These are phyloP conservation scores for Epinotia bilunana DNA, from an alignment of 2,888 invertebrate species.

Conservation along the genomic window DNA sequence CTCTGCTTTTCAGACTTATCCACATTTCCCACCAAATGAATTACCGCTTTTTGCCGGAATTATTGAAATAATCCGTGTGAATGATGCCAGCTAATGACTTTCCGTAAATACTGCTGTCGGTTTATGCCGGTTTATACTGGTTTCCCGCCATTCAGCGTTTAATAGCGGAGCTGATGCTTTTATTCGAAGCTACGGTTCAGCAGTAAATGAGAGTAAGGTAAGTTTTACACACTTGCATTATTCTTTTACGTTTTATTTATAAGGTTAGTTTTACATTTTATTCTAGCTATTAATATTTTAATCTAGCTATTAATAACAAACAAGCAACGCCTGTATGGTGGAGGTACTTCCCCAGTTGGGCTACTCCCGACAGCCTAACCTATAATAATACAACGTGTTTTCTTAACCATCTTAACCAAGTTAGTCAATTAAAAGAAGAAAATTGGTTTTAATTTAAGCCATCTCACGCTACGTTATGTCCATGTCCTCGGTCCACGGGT, in stretches of 20 bases:
- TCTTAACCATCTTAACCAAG: too few species aligned
- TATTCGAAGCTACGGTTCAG: not conserved
- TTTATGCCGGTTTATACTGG: slow-evolving; percentile 4
- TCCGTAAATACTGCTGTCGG: slow-evolving; percentile 54
- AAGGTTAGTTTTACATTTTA: not conserved
- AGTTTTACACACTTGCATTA: not conserved
- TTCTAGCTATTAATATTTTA: not conserved
- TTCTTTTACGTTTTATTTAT: not conserved
- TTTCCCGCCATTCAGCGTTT: slow-evolving; percentile 11
- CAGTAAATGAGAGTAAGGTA: not conserved
- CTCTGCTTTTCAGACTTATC: slow-evolving; percentile 45
- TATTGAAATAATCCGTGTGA: slow-evolving; percentile 75
- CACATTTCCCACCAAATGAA: slow-evolving; percentile 56
- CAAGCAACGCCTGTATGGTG: too few species aligned
- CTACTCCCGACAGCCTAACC: too few species aligned
- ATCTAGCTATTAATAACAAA: not conserved
- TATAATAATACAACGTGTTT: too few species aligned
- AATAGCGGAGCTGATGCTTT: not conserved
- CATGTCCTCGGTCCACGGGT: too few species aligned
- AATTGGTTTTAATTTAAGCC: too few species aligned
- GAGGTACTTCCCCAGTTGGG: too few species aligned
- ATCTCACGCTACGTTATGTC: too few species aligned
- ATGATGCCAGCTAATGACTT: slow-evolving; percentile 66
- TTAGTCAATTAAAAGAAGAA: too few species aligned
- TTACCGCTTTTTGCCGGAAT: slow-evolving; percentile 72